Conservation (phyloP, 2,797 vertebrate species). For the Apodemus agrarius region DNA sequence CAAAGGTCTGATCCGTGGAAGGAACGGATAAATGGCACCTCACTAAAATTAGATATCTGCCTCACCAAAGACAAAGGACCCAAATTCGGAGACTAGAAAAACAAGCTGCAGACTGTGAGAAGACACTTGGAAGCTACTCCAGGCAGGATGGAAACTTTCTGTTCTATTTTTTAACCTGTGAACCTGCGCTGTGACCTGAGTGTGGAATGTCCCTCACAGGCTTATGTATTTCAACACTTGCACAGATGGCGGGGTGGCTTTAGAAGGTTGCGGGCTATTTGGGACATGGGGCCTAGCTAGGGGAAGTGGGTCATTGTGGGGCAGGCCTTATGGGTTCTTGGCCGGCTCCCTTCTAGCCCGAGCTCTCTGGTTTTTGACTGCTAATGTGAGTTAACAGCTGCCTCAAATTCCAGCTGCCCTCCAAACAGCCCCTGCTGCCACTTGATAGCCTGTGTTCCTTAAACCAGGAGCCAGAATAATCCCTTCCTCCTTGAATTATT, state of each 20-base stretch:
- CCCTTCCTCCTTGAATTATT: background rate
- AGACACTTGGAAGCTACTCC: background rate
- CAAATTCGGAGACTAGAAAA: background rate
- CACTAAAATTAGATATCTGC: background rate
- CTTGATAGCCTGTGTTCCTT: background rate
- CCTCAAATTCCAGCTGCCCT: background rate
- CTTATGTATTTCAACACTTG: background rate
- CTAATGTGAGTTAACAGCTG: background rate
- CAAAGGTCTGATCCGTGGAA: background rate
- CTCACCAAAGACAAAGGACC: background rate
- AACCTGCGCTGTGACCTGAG: background rate
- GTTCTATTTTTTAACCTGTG: background rate
- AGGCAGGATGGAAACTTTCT: background rate
- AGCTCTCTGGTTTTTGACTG: conserved; percentile 1
- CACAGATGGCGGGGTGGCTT: background rate
- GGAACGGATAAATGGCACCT: background rate
- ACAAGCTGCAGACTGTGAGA: background rate
- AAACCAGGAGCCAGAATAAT: background rate
- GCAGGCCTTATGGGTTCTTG: background rate
- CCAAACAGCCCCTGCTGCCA: background rate
- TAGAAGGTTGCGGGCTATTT: background rate
- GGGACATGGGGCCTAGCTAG: background rate
- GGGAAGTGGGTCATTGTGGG: background rate
- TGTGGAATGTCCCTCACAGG: background rate
- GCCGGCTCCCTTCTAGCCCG: background rate